Evolutionary conservation across 2,888 invertebrate species (phyloP).

Genomic region (Octodonta nipae): DNA sequence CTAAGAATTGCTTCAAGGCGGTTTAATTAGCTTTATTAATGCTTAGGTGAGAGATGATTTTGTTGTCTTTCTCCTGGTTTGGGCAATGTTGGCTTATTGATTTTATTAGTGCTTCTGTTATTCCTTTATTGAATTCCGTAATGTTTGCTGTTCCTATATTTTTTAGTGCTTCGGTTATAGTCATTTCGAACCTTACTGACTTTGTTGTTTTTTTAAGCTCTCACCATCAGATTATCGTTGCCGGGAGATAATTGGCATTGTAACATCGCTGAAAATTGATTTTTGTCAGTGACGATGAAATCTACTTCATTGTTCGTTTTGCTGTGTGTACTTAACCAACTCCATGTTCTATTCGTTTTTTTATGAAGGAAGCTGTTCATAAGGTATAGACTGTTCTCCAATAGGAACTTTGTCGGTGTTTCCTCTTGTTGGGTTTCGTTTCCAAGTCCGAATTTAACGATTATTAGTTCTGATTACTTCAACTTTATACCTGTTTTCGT

Average conservation of each 20-base stretch:
- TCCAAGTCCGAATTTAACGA: no score
- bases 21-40: neutral
- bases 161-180: constrained; percentile 1
- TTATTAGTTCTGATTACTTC: no score
- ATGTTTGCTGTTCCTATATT: constrained; percentile 1
- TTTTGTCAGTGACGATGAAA: constrained; percentile 5
- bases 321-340: neutral
- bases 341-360: neutral
- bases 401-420: neutral
- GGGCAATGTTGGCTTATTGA: constrained; percentile 1
- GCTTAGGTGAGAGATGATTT: neutral
- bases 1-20: no score
- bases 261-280: constrained; percentile 2
- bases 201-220: constrained; percentile 1
- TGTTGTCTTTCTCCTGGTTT: neutral
- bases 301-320: constrained; percentile 3
- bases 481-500: neutral
- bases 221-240: constrained; percentile 1
- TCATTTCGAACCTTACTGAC: constrained; percentile 1
- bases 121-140: neutral
- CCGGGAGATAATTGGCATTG: constrained; percentile 3
- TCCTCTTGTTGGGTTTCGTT: no score
- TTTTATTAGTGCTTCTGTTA: neutral
- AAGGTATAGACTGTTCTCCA: constrained; percentile 1
- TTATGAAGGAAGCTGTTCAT: neutral